These are phyloP conservation scores for Margaritifera margaritifera DNA, from an alignment of 2,888 invertebrate species.

Conservation along the genomic window DNA sequence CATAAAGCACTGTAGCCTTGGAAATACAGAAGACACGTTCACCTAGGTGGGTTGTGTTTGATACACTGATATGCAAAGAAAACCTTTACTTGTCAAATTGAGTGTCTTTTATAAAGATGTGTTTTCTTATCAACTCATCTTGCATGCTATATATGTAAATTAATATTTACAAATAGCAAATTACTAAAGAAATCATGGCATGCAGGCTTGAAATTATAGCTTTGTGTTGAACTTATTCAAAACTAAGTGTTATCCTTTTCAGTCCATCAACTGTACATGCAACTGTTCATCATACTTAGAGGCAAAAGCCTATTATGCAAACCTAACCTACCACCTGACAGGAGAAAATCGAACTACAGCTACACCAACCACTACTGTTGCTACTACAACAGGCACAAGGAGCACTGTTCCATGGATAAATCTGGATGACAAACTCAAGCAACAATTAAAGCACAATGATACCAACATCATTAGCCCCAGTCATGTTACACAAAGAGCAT, in stretches of 20 bases:
- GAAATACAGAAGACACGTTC: not conserved
- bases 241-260: too few relatives aligned
- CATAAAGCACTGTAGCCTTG: not conserved
- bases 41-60: not conserved
- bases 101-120: too few relatives aligned
- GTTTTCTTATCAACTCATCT: too few relatives aligned
- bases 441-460: not conserved
- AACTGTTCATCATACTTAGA: slow-evolving; percentile 22
- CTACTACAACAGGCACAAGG: not conserved
- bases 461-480: not conserved
- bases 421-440: slow-evolving; percentile 3
- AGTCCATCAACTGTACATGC: slow-evolving; percentile 22
- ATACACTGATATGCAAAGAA: not conserved
- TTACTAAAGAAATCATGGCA: too few relatives aligned
- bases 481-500: slow-evolving; percentile 22
- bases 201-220: too few relatives aligned
- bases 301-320: slow-evolving; percentile 5
- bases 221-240: too few relatives aligned
- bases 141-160: too few relatives aligned
- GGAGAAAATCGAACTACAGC: slow-evolving; percentile 3
- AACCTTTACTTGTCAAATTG: too few relatives aligned
- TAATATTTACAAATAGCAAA: too few relatives aligned
- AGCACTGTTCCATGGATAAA: slow-evolving; percentile 3
- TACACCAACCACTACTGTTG: not conserved
- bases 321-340: slow-evolving; percentile 10